Evolutionary conservation across 53 echinoderm and acorn worm genomes (phyloP).

Genomic region (Holothuria scabra): DNA sequence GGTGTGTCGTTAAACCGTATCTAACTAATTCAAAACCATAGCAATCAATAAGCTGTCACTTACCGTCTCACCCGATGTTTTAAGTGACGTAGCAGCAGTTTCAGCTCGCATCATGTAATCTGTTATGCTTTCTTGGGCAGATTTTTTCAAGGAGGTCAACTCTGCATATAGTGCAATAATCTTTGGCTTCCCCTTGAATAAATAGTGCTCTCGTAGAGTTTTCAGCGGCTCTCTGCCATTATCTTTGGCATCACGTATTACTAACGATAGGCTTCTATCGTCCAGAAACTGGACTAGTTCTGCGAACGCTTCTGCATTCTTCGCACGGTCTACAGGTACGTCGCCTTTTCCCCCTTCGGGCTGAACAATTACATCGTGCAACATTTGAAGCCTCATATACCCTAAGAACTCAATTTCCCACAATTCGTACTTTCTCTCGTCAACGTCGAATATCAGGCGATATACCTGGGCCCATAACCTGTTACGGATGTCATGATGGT

Average conservation of each 20-base stretch:
- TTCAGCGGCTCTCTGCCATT: too few species aligned
- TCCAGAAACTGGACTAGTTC: too few species aligned
- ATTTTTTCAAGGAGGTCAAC: too few species aligned
- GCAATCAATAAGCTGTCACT: slow-evolving; percentile 54
- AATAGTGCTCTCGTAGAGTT: slow-evolving; percentile 49
- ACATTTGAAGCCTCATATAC: slow-evolving; percentile 24
- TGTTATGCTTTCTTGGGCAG: slow-evolving; percentile 38
- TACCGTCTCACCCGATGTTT: slow-evolving; percentile 44
- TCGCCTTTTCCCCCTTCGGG: not conserved
- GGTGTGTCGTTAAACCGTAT: too few species aligned
- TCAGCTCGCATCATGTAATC: slow-evolving; percentile 60
- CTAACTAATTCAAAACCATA: slow-evolving; percentile 56
- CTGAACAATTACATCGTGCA: slow-evolving; percentile 23
- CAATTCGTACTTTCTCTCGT: slow-evolving; percentile 49
- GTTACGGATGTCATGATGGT: too few species aligned
- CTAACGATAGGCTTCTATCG: too few species aligned
- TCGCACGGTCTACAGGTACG: too few species aligned
- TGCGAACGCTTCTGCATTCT: too few species aligned
- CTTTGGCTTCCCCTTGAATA: slow-evolving; percentile 49
- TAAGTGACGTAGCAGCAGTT: slow-evolving; percentile 38
- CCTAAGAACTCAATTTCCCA: slow-evolving; percentile 60
- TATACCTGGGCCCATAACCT: not conserved
- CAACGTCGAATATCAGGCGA: slow-evolving; percentile 43
- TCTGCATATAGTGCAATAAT: slow-evolving; percentile 52
- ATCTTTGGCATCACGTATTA: too few species aligned